A percentile compares a stretch with the other conserved stretches of the same genome.
phyloP scores from a whole-genome alignment of 2,797 vertebrate genomes.

The Eulemur mongoz region DNA sequence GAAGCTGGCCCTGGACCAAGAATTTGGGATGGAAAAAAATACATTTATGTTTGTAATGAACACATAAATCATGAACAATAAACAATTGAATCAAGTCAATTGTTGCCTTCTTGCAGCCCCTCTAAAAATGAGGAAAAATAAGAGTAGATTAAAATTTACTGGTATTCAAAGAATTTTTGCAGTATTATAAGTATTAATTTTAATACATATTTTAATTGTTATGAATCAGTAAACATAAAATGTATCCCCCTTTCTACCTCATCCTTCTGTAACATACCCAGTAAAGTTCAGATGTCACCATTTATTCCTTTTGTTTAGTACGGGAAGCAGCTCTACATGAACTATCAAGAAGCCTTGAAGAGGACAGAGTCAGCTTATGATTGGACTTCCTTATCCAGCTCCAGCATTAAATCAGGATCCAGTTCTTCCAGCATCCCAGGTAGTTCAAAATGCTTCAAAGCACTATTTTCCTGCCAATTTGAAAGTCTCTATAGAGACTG shows the following conservation, averaged over 20 bases:
- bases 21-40: neutral
- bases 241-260: neutral
- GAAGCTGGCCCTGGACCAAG: neutral
- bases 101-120: neutral
- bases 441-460: conserved; percentile 75
- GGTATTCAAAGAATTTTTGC: neutral
- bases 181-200: neutral
- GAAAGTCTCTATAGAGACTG: neutral
- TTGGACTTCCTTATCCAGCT: conserved; percentile 97
- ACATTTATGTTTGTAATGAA: conserved; percentile 22
- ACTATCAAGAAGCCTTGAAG: conserved; percentile 98
- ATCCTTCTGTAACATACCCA: neutral
- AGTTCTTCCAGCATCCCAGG: conserved; percentile 97
- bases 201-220: conserved; percentile 25
- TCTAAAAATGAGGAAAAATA: conserved; percentile 48
- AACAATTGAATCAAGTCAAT: neutral
- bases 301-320: conserved; percentile 88
- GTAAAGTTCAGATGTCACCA: conserved; percentile 25
- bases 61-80: neutral
- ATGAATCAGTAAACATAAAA: conserved; percentile 21
- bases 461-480: neutral
- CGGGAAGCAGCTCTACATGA: conserved; percentile 95
- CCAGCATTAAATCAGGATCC: conserved; percentile 97
- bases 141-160: neutral
- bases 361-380: conserved; percentile 96